These are phyloP conservation scores for Augiades crinisus DNA, from an alignment of 2,888 invertebrate genomes.

Conservation along the genomic window DNA sequence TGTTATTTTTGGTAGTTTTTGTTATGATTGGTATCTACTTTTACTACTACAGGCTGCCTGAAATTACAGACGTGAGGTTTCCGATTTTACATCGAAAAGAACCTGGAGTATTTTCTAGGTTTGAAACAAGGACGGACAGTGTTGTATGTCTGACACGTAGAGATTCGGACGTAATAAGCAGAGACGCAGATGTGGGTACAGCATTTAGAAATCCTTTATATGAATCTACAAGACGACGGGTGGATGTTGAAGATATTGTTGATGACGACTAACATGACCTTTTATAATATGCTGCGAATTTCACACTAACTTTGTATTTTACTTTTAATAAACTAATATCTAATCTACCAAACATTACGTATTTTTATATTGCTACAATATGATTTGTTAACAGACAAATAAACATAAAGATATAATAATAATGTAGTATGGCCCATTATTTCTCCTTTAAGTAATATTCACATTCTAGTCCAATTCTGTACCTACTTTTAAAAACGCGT, in stretches of 20 bases:
- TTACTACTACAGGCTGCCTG: constrained; percentile 54
- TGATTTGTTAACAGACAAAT: too few relatives aligned
- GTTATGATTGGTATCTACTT: constrained; percentile 52
- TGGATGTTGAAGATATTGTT: constrained; percentile 53
- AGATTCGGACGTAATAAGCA: constrained; percentile 49
- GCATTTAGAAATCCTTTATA: constrained; percentile 71
- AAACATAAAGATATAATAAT: too few relatives aligned
- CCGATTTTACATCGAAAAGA: constrained; percentile 39
- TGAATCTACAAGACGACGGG: constrained; percentile 63
- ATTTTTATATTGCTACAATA: too few relatives aligned
- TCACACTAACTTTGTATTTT: too few relatives aligned
- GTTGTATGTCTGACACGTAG: constrained; percentile 64
- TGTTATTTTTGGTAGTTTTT: constrained; percentile 56
- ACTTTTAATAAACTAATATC: too few relatives aligned
- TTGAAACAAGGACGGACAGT: constrained; percentile 63
- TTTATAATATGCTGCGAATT: too few relatives aligned
- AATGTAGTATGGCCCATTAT: too few relatives aligned
- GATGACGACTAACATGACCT: too few relatives aligned
- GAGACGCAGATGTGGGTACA: constrained; percentile 40
- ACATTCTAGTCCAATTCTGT: too few relatives aligned
- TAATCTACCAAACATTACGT: too few relatives aligned
- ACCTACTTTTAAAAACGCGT: too few relatives aligned
- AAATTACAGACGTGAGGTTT: constrained; percentile 40
- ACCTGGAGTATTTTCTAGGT: constrained; percentile 50
- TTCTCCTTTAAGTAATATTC: too few relatives aligned